Percentiles rank a stretch among this genome's conserved stretches.
Conservation (phyloP, 2,888 invertebrate genomes). For the Cephus sareptanus region DNA sequence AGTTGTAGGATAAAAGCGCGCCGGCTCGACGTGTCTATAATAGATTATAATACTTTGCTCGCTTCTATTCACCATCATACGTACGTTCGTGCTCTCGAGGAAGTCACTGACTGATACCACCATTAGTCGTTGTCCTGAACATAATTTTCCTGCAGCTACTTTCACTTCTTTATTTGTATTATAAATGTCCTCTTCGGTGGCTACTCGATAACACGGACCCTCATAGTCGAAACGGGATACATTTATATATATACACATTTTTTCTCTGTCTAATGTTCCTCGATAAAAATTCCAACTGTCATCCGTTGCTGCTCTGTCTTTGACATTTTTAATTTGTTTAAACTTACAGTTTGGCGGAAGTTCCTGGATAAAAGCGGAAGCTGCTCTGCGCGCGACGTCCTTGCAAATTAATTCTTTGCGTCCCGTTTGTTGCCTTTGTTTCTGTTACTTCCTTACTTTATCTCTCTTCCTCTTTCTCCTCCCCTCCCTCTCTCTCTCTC, state of each 20-base stretch:
- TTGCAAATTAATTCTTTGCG: slow-evolving; percentile 30
- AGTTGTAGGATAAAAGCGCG: background rate
- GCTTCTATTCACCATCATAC: background rate
- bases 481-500: slow-evolving; percentile 7
- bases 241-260: no score
- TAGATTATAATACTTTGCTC: background rate
- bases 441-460: background rate
- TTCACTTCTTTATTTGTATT: background rate
- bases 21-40: background rate
- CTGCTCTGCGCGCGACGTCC: slow-evolving; percentile 45
- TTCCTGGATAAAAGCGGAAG: slow-evolving; percentile 36
- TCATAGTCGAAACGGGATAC: background rate
- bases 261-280: background rate
- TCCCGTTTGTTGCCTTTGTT: background rate
- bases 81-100: background rate
- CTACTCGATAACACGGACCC: background rate
- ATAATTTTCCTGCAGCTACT: background rate
- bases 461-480: background rate
- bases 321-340: slow-evolving; percentile 66
- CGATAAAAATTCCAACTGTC: background rate
- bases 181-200: background rate
- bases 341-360: slow-evolving; percentile 65
- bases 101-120: background rate
- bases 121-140: background rate
- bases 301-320: slow-evolving; percentile 24